phyloP scores from a whole-genome alignment of 2,113 vertebrate species.

The Isurus oxyrinchus region DNA sequence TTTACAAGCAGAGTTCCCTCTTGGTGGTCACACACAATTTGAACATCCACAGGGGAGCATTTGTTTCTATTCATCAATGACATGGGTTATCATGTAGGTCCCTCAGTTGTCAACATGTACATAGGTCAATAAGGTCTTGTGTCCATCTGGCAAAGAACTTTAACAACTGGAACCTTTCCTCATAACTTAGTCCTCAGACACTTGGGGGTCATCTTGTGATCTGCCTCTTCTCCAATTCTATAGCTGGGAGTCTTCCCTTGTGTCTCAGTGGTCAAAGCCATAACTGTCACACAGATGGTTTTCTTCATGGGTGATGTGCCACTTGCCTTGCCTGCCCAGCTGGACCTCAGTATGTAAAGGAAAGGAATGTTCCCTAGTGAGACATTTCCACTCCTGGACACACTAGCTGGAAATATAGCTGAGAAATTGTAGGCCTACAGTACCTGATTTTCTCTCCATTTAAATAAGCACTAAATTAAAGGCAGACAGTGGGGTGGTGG shows the following conservation, averaged over 20 bases:
- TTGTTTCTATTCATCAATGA: not conserved
- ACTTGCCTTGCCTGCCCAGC: not conserved
- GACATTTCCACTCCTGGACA: not conserved
- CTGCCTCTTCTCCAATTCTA: not conserved
- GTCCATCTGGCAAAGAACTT: not conserved
- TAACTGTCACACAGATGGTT: not conserved
- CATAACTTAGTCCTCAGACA: not conserved
- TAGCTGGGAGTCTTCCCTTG: not conserved
- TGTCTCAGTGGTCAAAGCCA: not conserved
- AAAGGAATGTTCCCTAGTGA: not conserved
- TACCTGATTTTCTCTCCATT: not conserved
- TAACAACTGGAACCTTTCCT: not conserved
- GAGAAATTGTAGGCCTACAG: not conserved
- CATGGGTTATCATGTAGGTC: not conserved
- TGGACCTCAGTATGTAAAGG: not conserved
- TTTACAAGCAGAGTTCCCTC: not conserved
- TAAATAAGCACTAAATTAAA: not conserved
- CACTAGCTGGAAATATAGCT: not conserved
- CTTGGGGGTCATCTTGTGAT: not conserved
- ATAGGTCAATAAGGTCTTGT: not conserved
- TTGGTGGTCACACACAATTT: not conserved
- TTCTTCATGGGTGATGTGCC: not conserved
- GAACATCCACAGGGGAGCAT: not conserved
- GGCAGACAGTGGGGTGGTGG: not conserved
- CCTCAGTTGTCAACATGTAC: not conserved